Conservation (phyloP, 2,113 vertebrate genomes). For the Antigone vipio region DNA sequence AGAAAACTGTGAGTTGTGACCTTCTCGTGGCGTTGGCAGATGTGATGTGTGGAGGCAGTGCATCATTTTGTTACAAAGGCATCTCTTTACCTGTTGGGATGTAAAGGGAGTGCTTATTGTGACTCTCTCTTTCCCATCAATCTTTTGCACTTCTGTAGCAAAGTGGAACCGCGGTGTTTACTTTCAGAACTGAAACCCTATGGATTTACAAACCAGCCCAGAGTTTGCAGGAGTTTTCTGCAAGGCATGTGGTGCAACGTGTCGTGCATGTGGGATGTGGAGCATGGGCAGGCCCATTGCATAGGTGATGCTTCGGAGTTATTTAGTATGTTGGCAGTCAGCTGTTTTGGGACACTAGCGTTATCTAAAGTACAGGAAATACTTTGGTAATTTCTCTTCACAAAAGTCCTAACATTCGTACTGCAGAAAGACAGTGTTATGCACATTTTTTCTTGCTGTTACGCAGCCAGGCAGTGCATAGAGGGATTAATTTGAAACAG, state of each 20-base stretch:
- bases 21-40: background rate
- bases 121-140: background rate
- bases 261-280: background rate
- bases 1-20: background rate
- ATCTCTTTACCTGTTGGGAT: background rate
- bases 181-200: background rate
- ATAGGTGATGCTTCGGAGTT: background rate
- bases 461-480: background rate
- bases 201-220: background rate
- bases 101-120: background rate
- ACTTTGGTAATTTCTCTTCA: background rate
- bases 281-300: background rate
- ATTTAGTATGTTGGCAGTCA: background rate
- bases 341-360: background rate
- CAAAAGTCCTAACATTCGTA: background rate
- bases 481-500: background rate
- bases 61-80: background rate
- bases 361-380: background rate
- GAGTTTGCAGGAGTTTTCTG: background rate
- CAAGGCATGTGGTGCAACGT: background rate
- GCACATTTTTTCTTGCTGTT: background rate
- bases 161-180: fast-evolving
- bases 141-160: background rate
- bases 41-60: too few relatives aligned
- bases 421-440: background rate